Conservation (phyloP, 2,888 invertebrate genomes). For the Plagodis dolabraria region DNA sequence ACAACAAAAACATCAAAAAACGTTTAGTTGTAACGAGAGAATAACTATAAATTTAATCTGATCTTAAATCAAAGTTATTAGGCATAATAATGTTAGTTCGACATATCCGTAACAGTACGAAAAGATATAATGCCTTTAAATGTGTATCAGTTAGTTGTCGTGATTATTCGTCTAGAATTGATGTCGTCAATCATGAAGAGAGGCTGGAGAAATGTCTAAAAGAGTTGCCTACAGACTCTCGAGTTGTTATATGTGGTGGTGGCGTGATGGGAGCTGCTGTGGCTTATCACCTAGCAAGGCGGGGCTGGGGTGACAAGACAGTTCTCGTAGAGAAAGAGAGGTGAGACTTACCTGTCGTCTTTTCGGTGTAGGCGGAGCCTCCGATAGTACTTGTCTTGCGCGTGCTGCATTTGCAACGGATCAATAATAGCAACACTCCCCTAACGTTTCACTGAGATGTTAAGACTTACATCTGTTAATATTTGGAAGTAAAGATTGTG, state of each 20-base stretch:
- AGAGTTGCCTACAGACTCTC: slow-evolving; percentile 78
- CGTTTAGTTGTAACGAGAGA: too few species aligned
- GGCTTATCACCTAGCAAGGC: slow-evolving; percentile 93
- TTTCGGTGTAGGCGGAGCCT: neutral
- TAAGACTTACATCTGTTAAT: too few species aligned
- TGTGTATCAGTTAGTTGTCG: slow-evolving; percentile 27
- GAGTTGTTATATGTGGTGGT: slow-evolving; percentile 95
- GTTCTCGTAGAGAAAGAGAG: slow-evolving; percentile 93
- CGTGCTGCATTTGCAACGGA: too few species aligned
- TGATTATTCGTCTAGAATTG: slow-evolving; percentile 54
- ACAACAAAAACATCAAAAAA: too few species aligned
- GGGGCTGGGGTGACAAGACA: slow-evolving; percentile 93
- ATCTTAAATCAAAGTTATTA: too few species aligned
- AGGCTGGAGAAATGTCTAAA: slow-evolving; percentile 63
- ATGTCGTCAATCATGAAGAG: slow-evolving; percentile 64
- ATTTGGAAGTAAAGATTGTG: too few species aligned
- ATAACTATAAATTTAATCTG: too few species aligned
- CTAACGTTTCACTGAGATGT: too few species aligned
- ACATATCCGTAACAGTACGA: slow-evolving; percentile 1
- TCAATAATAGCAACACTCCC: too few species aligned
- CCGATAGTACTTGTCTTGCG: neutral
- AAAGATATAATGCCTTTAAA: slow-evolving; percentile 10
- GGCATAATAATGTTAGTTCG: slow-evolving; percentile 6
- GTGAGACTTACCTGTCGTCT: slow-evolving; percentile 68
- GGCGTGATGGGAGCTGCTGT: slow-evolving; percentile 96